Base-by-base conservation (phyloP, 1,140 invertebrate genomes). In the Apolygus lucorum region DNA sequence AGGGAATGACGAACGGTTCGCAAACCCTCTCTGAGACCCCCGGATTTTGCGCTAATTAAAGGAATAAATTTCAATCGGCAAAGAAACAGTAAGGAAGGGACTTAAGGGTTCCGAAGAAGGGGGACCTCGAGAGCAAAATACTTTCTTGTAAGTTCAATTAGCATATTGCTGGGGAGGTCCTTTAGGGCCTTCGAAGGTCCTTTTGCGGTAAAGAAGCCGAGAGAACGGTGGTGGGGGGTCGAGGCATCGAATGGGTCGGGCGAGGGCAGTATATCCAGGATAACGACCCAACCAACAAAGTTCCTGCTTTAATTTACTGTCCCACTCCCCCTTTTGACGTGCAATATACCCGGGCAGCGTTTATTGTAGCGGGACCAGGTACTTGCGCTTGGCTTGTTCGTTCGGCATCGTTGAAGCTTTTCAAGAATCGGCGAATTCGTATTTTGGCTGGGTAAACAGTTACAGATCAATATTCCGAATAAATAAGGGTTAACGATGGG, bases 231-330 rank as follows among this genome's bases (percentile, higher is more conserved):
- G n/a, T n/a, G n/a, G n/a, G n/a, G n/a, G n/a, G n/a, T n/a, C 54
- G 11, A 59, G 54, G 8, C 54, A 59, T 59, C 22, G 54, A 59
- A 59, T 59, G 54, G 54, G 54, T 59, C 8, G 54, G 22, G 54
- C 22, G 22, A 11, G 54, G 34, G 54, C 54, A 24, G 54, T 59
- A 59, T 59, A 59, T 59, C 22, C 22, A 4, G 22, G 54, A 59
- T 59, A 59, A 59, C 54, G 54, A 59, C 54, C 54, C n/a, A n/a
- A 21, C 54, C 54, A 59, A 59, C 54, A 59, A 59, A 59, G 54
- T 59, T 59, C 54, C 54, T n/a, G 4, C 54, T 59, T 59, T 59
- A 59, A 59, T 59, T 59, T 59, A 59, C 54, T 59, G 54, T 13
- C 22, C 11, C 54, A 4, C 54, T 8, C 8, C 54, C 13, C 54